Evolutionary conservation across 2,888 invertebrate species (phyloP), one percentile per base, ranked within the genome.

Genomic region (Plusia festucae): DNA sequence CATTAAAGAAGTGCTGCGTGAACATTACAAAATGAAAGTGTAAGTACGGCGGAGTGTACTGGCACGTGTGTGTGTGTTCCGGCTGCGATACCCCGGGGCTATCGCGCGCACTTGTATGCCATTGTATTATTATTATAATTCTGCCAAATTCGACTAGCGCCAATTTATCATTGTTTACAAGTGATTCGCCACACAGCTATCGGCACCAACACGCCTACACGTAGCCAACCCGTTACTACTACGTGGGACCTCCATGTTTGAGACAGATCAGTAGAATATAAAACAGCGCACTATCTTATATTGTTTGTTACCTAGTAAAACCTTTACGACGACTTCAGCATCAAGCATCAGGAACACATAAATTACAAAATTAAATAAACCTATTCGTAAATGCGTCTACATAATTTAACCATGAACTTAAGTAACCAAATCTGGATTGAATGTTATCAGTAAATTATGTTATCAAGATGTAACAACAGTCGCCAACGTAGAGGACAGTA

Each of bases 401-500:
- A 18, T 46, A 18, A 18, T 18, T 46, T 46, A 46, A 46, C 46
- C 46, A 18, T 49, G 46, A 49, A 49, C 46, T 49, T 49, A 8
- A 49, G 46, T 11, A 92, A 91, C 91, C 91, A 91, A 84, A 72
- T 72, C 69, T 83, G 83, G 82, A 52, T 60, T 40, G 40, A 60
- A 60, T 60, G 46, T 49, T 49, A 49, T 49, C 46, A 49, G 46
- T 11, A 49, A 62, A 32, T 62, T 18, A 46, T 46, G 18, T 49
- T 49, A 49, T 49, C 40, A n/a, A 20, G 18, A 20, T 49, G 46
- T 40, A 40, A 40, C 34, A 34, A 46, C 46, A 49, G 8, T 49
- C 20, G 30, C 34, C 85, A 88, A 56, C 55, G 61, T 64, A 64
- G 62, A 63, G 60, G 62, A 61, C 18, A 7, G 46, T 9, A 11